Evolutionary conservation across 2,113 vertebrate genomes (phyloP), one percentile per base, ranked within the genome.

Genomic region (Brachionichthys hirsutus): DNA sequence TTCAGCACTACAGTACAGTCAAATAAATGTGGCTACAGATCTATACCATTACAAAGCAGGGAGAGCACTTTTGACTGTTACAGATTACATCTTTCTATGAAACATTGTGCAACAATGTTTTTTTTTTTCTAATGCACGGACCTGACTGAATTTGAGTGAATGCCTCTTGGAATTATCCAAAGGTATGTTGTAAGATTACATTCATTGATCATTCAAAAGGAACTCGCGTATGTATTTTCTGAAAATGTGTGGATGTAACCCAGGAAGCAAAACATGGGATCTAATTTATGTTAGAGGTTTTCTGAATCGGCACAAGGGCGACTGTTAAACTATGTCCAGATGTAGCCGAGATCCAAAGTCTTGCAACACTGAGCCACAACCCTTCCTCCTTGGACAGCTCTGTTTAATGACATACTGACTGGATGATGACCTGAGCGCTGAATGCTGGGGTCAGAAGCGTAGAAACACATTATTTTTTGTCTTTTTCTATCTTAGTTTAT

Each of bases 301-400:
- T 67, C n/a, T 76, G 75, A 72, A 54, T 9, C 43, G 77, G 73
- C 81, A 84, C 77, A 85, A 71, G 56, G 54, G 74, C 73, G 88
- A 89, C 87, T 89, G 85, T 88, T 89, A 86, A 79, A 85, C 63
- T 80, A 64, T 73, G 62, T 87, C 60, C 75, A 83, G 73, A 87
- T 87, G 87, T 88, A 88, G 88, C 88, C 84, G 78, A 71, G 72
- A 87, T 86, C 84, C 84, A 87, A 89, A 88, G 85, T 87, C 68
- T 82, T 87, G 70, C 74, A 80, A 83, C 75, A 80, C 80, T 80
- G 82, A 89, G 81, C 84, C 84, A 87, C 79, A 71, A 78, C 68
- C 59, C 62, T 83, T 75, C 64, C 70, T 63, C 65, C 71, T 72
- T 59, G 60, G 59, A 17, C 49, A 19, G 43, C 49, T 67, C 16